Evolutionary conservation across 2,113 vertebrate species (phyloP).

Genomic region (Paradisaea rubra): DNA sequence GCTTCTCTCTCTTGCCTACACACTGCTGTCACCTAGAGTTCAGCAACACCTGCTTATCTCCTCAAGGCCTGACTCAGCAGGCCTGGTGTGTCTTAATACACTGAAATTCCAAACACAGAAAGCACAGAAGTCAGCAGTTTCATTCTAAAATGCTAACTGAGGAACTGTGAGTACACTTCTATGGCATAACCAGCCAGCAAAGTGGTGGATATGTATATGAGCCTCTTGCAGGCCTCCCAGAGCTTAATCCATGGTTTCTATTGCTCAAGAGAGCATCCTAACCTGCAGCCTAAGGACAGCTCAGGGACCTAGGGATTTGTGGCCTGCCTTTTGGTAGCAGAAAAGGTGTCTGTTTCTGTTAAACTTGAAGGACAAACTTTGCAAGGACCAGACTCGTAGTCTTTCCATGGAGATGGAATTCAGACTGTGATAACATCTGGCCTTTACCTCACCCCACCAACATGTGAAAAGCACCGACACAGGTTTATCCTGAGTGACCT

Average conservation of each 20-base stretch:
- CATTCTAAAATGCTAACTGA: not conserved
- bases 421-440: not conserved
- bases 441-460: not conserved
- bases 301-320: not conserved
- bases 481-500: not conserved
- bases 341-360: not conserved
- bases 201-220: not conserved
- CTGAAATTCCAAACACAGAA: not conserved
- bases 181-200: not conserved
- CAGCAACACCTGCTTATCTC: not conserved
- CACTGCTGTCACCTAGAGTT: not conserved
- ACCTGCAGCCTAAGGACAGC: not conserved
- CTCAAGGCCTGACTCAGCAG: not conserved
- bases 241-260: not conserved
- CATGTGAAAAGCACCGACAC: not conserved
- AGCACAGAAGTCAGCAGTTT: conserved; percentile 8
- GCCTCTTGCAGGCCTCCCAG: not conserved
- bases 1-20: not conserved
- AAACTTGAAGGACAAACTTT: not conserved
- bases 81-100: not conserved
- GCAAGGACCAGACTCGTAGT: not conserved
- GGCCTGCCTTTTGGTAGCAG: not conserved
- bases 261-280: not conserved
- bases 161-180: not conserved
- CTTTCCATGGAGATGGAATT: not conserved